Conservation (phyloP, 2,113 vertebrate species). For the Dasyurus viverrinus region DNA sequence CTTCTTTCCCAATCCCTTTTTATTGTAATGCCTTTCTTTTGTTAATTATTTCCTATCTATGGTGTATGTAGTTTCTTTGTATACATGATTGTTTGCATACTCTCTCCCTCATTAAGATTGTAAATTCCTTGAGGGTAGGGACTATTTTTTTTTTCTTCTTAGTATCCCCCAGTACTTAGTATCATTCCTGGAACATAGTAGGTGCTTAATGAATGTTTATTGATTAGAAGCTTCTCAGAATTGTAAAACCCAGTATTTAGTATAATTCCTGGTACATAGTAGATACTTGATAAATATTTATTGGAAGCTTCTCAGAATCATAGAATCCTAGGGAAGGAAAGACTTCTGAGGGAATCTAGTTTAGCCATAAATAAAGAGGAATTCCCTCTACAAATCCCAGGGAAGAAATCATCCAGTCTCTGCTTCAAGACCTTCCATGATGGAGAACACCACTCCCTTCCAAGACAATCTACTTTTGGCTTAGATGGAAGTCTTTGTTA, state of each 20-base stretch:
- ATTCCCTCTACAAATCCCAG: background rate
- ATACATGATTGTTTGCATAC: background rate
- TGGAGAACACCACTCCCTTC: background rate
- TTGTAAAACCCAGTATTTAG: background rate
- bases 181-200: no score
- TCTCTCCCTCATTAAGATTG: background rate
- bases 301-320: background rate
- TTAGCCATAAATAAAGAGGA: background rate
- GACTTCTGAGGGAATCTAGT: background rate
- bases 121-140: background rate
- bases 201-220: no score
- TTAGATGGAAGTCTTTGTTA: background rate
- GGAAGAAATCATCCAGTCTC: background rate
- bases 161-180: background rate
- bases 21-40: background rate
- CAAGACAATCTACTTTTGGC: background rate
- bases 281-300: background rate
- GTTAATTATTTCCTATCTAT: background rate
- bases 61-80: background rate
- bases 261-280: background rate
- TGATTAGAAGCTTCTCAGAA: no score
- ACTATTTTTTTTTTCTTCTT: background rate
- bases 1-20: background rate
- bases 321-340: background rate
- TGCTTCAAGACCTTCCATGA: background rate